Evolutionary conservation across 1,140 invertebrate species (phyloP), one percentile per base, ranked within the genome.

Genomic region (Euura lappo): DNA sequence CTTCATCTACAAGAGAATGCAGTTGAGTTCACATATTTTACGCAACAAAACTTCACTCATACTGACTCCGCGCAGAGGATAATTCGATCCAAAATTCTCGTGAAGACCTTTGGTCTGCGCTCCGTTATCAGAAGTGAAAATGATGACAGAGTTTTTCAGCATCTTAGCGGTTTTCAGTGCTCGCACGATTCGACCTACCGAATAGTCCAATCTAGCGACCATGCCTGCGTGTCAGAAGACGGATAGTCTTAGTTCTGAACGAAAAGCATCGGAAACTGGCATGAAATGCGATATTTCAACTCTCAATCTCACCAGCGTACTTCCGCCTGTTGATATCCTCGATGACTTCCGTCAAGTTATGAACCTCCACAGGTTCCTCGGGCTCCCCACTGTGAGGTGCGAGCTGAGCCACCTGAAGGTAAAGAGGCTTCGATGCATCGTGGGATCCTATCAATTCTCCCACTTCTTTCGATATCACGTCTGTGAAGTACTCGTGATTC

Each of bases 61-160:
- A 73, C 82, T 84, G 85, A 92, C 91, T 70, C 92, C 92, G 81
- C 91, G 88, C 1, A 94, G 77, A 43, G 93, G 93, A 88, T 90
- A 94, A 85, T 94, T 94, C 2, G 91, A 93, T 8, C 91, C 93
- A 43, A 85, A 83, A 84, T 93, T 94, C 51, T 78, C 75, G 72
- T 91, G 86, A 45, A 89, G 84, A 6, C 88, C 89, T 71, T 80
- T 74, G 1, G 92, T 91, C n/a, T 90, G 88, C 1, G 89, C 92
- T 3, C 92, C 92, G 79, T 94, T 94, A 76, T 96, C 94, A 2
- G 91, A 90, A 47, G 92, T 89, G 77, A 95, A 95, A 2, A 94
- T 80, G 6, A 96, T 89, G 11, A 96, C 90, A 6, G 92, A 91
- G 80, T 95, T 92, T 2, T 91, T 74, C 43, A 93, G 77, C 83